Evolutionary conservation across 64 coral and sea anemone species (phyloP), one percentile per base, ranked within the genome.

Genomic region (Montipora capricornis): DNA sequence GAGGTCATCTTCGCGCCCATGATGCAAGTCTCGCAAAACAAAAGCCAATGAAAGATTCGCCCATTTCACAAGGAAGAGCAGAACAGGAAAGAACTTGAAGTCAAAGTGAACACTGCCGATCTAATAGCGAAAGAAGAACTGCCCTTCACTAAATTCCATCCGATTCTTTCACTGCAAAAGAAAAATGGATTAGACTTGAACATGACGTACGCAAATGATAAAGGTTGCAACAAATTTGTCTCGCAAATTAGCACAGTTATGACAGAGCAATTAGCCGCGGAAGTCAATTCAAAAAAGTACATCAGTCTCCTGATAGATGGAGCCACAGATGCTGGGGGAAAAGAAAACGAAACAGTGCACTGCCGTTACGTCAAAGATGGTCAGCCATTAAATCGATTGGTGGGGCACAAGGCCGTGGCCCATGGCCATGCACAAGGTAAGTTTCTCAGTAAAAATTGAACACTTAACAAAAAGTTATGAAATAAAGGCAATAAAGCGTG

Each of bases 151-250:
- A 89, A 78, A 58, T 89, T 87, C 45, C 17, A 57, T 57, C 48
- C 73, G 17, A 20, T 78, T 46, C 87, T 89, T 78, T 12, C 74
- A 50, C 74, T 89, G 44, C 74, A 89, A 74, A 89, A 51, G 45
- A 89, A 89, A 26, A 89, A 89, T 78, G 87, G 87, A 29, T 19
- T 89, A 59, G 74, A 89, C 16, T 64, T 89, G 19, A 89, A 78
- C 37, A 48, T 51, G 62, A 89, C 87, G n/a, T n/a, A 47, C 20
- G 87, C 17, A 67, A 89, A 77, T 78, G 57, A 87, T 29, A 20
- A 87, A 24, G 14, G 84, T 19, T 87, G 64, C 59, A 26, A 24
- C 14, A 87, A 73, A 0, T 57, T 73, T 73, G 57, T 87, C 51
- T 53, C 51, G 0, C 51, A 53, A 53, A 53, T 53, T 53, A 53